Conservation (phyloP, 2,888 invertebrate genomes). For the Nysson spinosus region DNA sequence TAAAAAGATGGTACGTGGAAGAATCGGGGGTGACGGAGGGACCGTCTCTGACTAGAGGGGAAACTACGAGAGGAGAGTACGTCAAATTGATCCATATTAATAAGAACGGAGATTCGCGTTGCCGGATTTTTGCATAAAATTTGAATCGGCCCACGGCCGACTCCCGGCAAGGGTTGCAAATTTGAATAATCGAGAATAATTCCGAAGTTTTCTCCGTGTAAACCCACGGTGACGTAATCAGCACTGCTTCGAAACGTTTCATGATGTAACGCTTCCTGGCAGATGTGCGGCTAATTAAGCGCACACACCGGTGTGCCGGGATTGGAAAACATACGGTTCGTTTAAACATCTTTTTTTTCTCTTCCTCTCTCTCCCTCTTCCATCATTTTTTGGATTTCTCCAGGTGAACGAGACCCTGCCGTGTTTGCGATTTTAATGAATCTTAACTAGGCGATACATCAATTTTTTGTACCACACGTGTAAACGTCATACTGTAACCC, state of each 20-base stretch:
- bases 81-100: conserved; percentile 73
- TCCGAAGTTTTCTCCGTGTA: conserved; percentile 66
- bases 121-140: conserved; percentile 72
- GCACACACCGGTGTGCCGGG: conserved; percentile 39
- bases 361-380: background rate
- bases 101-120: conserved; percentile 67
- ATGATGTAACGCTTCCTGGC: conserved; percentile 52
- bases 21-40: background rate
- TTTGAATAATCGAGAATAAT: conserved; percentile 74
- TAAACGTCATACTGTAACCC: too few species aligned
- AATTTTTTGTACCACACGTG: too few species aligned
- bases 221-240: conserved; percentile 59
- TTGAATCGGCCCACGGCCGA: conserved; percentile 64
- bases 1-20: background rate
- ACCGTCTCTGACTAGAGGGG: background rate
- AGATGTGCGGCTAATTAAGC: conserved; percentile 58
- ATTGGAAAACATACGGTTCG: conserved; percentile 52
- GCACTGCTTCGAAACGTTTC: conserved; percentile 58
- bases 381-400: conserved; percentile 1
- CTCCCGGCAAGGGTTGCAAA: conserved; percentile 65
- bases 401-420: conserved; percentile 28
- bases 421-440: conserved; percentile 61
- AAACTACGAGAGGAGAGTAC: conserved; percentile 36
- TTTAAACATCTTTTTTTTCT: conserved; percentile 27
- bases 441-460: conserved; percentile 52